Evolutionary conservation across 2,888 invertebrate species (phyloP).

Genomic region (Cheilosia pagana): DNA sequence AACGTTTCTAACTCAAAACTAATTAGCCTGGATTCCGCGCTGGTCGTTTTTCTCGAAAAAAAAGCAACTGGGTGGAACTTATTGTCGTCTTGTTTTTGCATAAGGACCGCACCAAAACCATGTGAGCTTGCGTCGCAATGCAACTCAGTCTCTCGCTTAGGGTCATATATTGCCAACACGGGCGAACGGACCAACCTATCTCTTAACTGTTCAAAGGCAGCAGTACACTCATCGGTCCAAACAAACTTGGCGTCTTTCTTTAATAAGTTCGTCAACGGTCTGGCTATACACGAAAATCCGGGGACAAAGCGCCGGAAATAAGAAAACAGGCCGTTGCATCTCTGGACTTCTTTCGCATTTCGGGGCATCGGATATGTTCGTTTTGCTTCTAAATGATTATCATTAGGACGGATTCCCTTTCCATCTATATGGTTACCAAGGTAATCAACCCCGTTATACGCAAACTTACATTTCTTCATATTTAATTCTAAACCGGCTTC

Average conservation of each 20-base stretch:
- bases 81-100: constrained; percentile 53
- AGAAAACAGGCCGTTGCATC: constrained; percentile 18
- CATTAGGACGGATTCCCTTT: constrained; percentile 35
- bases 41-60: constrained; percentile 17
- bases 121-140: constrained; percentile 77
- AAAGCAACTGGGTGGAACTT: constrained; percentile 39
- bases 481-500: constrained; percentile 11
- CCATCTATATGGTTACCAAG: constrained; percentile 27
- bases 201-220: constrained; percentile 46
- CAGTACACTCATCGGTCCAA: constrained; percentile 27
- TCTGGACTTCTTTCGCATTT: constrained; percentile 22
- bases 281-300: constrained; percentile 75
- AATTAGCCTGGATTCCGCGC: constrained; percentile 18
- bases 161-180: constrained; percentile 77
- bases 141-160: constrained; percentile 76
- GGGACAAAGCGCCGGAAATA: too few species aligned
- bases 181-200: constrained; percentile 52
- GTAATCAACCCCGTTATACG: constrained; percentile 38
- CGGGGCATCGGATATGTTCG: constrained; percentile 37
- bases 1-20: constrained; percentile 39
- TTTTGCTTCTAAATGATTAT: constrained; percentile 42
- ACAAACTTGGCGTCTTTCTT: constrained; percentile 46
- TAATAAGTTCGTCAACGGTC: constrained; percentile 77
- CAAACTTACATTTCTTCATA: constrained; percentile 27
- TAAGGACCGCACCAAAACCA: constrained; percentile 76